phyloP scores from a whole-genome alignment of 2,888 invertebrate species.

The Temnothorax rugatulus region DNA sequence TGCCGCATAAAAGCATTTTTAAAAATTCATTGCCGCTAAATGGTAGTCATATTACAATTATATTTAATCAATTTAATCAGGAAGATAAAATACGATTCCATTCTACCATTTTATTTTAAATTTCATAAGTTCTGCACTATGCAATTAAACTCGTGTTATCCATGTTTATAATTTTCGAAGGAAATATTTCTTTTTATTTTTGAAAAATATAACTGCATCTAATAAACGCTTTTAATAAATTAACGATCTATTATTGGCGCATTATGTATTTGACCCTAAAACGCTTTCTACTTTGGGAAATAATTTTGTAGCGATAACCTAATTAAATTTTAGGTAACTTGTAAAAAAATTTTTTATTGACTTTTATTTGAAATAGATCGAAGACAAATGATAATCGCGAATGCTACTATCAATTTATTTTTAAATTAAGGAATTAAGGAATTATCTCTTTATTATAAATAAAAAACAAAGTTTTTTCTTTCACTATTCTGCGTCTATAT shows the following conservation, averaged over 20 bases:
- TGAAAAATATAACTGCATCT: neutral
- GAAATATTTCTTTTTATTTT: neutral
- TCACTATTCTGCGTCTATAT: neutral
- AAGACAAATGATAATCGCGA: neutral
- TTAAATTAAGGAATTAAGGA: neutral
- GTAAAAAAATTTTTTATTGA: neutral
- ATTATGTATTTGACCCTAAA: neutral
- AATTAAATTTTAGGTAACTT: neutral
- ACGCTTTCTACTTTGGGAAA: neutral
- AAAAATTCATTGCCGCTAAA: constrained; percentile 17
- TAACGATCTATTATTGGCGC: neutral
- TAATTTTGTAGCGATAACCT: neutral
- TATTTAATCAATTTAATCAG: constrained; percentile 6
- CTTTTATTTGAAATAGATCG: neutral
- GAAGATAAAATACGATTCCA: neutral
- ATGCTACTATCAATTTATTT: neutral
- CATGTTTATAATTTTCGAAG: neutral
- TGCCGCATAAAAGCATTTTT: constrained; percentile 11
- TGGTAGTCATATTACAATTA: constrained; percentile 1
- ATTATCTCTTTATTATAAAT: neutral
- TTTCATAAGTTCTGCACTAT: neutral
- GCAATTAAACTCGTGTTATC: neutral
- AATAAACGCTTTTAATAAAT: constrained; percentile 15
- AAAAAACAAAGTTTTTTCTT: neutral
- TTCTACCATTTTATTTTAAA: neutral